These are phyloP conservation scores for Chaetogeoica ovagalla DNA, from an alignment of 2,888 invertebrate genomes.

Conservation along the genomic window DNA sequence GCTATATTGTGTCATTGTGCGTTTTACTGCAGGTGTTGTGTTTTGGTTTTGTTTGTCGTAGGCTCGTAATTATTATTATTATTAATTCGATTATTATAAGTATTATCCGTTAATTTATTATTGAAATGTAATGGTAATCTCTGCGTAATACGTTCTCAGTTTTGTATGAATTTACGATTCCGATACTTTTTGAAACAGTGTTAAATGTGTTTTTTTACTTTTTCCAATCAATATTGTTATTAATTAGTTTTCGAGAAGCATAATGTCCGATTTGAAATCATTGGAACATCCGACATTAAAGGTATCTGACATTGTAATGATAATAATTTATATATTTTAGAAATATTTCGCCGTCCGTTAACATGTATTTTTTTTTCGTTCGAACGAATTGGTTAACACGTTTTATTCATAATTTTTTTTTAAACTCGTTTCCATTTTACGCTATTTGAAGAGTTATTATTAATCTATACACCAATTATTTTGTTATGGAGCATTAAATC, in stretches of 20 bases:
- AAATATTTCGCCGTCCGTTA: neutral
- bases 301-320: constrained; percentile 62
- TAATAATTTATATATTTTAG: constrained; percentile 44
- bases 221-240: too few species aligned
- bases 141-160: too few species aligned
- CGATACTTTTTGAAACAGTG: too few species aligned
- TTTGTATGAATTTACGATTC: neutral
- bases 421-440: neutral
- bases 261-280: constrained; percentile 89
- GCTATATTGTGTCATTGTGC: too few species aligned
- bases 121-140: neutral
- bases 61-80: neutral
- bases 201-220: too few species aligned
- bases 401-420: neutral
- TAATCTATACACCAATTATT: neutral
- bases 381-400: neutral
- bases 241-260: neutral
- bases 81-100: too few species aligned
- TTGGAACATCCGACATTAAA: constrained; percentile 95
- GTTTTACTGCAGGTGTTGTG: too few species aligned
- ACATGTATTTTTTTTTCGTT: neutral
- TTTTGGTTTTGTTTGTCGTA: too few species aligned
- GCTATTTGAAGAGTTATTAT: neutral
- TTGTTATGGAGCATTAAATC: neutral
- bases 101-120: too few species aligned